These are phyloP conservation scores for Bicyclus anynana DNA, from an alignment of 1,140 invertebrate genomes.

Conservation along the genomic window DNA sequence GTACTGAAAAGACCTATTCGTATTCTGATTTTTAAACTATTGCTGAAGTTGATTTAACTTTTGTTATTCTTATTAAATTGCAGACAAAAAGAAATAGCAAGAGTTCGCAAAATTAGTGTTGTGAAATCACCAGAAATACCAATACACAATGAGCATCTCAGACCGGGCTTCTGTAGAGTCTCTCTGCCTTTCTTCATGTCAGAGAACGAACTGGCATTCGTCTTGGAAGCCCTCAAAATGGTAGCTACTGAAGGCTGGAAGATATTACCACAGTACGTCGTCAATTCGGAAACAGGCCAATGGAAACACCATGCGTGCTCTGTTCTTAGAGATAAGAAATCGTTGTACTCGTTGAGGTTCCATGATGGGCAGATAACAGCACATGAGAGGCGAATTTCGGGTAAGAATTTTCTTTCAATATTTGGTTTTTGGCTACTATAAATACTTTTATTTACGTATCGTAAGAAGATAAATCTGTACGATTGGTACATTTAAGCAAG, in stretches of 20 bases:
- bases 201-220: conserved; percentile 87
- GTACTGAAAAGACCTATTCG: too few relatives aligned
- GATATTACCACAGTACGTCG: conserved; percentile 90
- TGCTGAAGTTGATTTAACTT: background rate
- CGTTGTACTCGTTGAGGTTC: conserved; percentile 88
- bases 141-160: conserved; percentile 82
- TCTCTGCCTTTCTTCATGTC: conserved; percentile 92
- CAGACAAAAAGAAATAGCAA: conserved; percentile 67
- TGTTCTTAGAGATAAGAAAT: conserved; percentile 88
- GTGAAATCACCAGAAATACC: conserved; percentile 60
- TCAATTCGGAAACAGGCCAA: conserved; percentile 92
- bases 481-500: too few relatives aligned
- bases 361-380: conserved; percentile 86
- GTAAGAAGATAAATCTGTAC: too few relatives aligned
- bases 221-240: conserved; percentile 91
- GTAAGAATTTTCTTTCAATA: conserved; percentile 41
- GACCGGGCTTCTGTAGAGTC: conserved; percentile 92
- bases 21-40: too few relatives aligned
- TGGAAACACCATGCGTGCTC: conserved; percentile 91
- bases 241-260: conserved; percentile 94
- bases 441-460: too few relatives aligned
- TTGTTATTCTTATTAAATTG: conserved; percentile 22
- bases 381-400: conserved; percentile 82
- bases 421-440: too few relatives aligned
- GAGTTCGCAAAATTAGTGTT: conserved; percentile 62